These are phyloP conservation scores for Neodontobutis hainanensis DNA, from an alignment of 2,113 vertebrate species.

Conservation along the genomic window DNA sequence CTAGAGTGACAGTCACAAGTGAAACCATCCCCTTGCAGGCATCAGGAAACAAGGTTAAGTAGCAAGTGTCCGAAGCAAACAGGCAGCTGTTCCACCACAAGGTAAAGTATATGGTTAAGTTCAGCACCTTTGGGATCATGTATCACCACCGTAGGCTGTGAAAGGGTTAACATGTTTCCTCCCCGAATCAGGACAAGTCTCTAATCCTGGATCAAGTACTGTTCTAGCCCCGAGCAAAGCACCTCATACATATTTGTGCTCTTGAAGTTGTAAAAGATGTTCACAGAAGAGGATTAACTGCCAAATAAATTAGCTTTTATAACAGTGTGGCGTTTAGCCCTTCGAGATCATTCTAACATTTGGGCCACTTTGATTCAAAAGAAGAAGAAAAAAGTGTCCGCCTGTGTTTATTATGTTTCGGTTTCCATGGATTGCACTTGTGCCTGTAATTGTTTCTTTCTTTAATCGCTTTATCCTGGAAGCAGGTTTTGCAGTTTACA, in stretches of 20 bases:
- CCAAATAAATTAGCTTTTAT: conserved; percentile 25
- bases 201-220: conserved; percentile 64
- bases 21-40: conserved; percentile 11
- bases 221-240: conserved; percentile 57
- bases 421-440: conserved; percentile 40
- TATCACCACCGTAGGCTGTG: conserved; percentile 64
- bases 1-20: conserved; percentile 27
- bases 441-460: conserved; percentile 35
- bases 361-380: not conserved
- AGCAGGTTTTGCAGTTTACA: conserved; percentile 8
- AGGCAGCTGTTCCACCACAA: conserved; percentile 48
- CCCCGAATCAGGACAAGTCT: conserved; percentile 54
- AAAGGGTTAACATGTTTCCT: conserved; percentile 71
- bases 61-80: conserved; percentile 15
- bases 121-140: conserved; percentile 59
- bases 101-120: conserved; percentile 59
- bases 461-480: conserved; percentile 21
- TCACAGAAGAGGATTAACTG: conserved; percentile 49
- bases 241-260: conserved; percentile 54
- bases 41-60: conserved; percentile 63
- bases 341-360: conserved; percentile 4
- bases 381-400: not conserved
- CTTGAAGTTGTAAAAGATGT: conserved; percentile 51
- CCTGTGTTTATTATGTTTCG: conserved; percentile 30
- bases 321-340: conserved; percentile 8